These are phyloP conservation scores for Hylaeus volcanicus DNA, from an alignment of 1,140 invertebrate genomes.

Conservation along the genomic window DNA sequence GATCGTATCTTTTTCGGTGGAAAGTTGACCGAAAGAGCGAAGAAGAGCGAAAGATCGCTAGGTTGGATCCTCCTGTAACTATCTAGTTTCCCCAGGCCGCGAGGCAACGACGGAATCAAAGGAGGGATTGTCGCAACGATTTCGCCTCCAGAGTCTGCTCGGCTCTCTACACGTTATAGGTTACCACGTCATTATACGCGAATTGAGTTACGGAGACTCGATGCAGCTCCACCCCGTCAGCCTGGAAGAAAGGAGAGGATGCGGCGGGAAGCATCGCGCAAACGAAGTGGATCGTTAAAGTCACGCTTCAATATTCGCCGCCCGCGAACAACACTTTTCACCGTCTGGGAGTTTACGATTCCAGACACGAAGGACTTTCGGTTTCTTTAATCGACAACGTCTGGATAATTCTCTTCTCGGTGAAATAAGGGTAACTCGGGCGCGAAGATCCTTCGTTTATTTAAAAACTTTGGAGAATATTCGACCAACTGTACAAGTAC, in stretches of 20 bases:
- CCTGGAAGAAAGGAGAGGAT: constrained; percentile 5
- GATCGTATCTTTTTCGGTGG: constrained; percentile 48
- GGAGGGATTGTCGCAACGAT: constrained; percentile 18
- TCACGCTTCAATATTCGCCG: constrained; percentile 4
- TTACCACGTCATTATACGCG: constrained; percentile 39
- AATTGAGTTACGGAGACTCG: constrained; percentile 30
- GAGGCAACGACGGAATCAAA: not conserved
- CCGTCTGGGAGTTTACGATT: not conserved
- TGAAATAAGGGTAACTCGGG: too few relatives aligned
- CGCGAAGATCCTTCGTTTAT: too few relatives aligned
- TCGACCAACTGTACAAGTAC: too few relatives aligned
- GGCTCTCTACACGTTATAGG: not conserved
- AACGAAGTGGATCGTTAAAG: constrained; percentile 44
- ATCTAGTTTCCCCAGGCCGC: not conserved
- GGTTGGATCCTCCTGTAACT: not conserved
- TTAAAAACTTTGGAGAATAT: too few relatives aligned
- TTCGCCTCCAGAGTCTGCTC: too few relatives aligned
- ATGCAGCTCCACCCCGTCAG: not conserved
- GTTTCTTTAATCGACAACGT: too few relatives aligned
- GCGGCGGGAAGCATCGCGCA: constrained; percentile 24
- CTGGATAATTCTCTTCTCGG: too few relatives aligned
- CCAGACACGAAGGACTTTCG: not conserved
- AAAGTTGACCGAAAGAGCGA: constrained; percentile 40
- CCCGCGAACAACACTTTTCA: not conserved
- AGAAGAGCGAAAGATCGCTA: not conserved